phyloP scores from a whole-genome alignment of 2,888 invertebrate genomes.

The Limnephilus marmoratus region DNA sequence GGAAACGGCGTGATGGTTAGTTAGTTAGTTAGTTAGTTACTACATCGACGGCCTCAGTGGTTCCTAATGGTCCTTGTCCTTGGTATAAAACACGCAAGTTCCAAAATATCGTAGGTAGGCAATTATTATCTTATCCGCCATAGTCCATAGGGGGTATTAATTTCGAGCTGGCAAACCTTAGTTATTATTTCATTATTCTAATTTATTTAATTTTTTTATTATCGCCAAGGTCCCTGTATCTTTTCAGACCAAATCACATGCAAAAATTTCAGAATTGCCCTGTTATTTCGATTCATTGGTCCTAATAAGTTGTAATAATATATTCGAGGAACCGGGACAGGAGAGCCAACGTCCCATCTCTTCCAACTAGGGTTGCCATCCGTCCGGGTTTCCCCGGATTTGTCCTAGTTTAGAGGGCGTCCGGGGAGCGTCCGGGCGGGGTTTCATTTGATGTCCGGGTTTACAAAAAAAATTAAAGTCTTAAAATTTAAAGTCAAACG shows the following conservation, averaged over 20 bases:
- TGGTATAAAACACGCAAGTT: background rate
- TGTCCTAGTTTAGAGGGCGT: too few species aligned
- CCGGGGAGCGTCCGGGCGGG: too few species aligned
- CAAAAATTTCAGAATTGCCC: conserved; percentile 12
- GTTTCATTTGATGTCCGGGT: too few species aligned
- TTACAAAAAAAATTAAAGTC: too few species aligned
- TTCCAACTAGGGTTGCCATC: too few species aligned
- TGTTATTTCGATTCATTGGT: background rate
- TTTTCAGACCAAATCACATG: conserved; percentile 29
- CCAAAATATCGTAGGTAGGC: background rate
- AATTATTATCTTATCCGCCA: background rate
- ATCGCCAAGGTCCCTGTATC: background rate
- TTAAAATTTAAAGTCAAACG: too few species aligned
- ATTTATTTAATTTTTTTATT: background rate
- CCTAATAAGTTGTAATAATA: background rate
- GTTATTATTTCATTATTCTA: background rate
- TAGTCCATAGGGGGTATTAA: background rate
- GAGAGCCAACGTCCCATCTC: background rate
- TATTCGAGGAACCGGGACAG: conserved; percentile 4
- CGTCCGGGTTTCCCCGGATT: too few species aligned
- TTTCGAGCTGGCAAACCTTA: background rate
- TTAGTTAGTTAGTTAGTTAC: too few species aligned
- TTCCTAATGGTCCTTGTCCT: background rate
- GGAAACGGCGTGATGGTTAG: too few species aligned
- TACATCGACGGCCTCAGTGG: too few species aligned